Percentiles rank a stretch among this genome's conserved stretches.
Conservation (phyloP, 1,140 invertebrate species). For the Nasonia giraulti region DNA sequence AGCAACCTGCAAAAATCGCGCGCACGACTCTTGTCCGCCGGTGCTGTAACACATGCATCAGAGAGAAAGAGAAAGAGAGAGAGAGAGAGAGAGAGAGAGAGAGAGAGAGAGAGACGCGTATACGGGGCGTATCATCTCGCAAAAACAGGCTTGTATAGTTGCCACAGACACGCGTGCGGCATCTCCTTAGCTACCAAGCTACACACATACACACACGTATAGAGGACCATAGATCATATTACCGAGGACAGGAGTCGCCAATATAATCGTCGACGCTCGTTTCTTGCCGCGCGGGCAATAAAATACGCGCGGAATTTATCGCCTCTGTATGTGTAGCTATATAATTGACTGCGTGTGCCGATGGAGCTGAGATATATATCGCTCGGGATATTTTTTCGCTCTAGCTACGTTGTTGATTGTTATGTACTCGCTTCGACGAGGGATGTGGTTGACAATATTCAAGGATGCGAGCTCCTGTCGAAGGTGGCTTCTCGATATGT, state of each 20-base stretch:
- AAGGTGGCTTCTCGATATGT: too few relatives aligned
- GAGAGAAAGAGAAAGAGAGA: too few relatives aligned
- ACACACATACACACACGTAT: too few relatives aligned
- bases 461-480: too few relatives aligned
- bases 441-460: too few relatives aligned
- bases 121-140: not conserved
- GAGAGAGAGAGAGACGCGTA: not conserved
- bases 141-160: not conserved
- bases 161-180: too few relatives aligned
- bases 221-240: not conserved
- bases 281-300: not conserved
- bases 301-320: not conserved
- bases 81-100: not conserved
- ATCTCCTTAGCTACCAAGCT: not conserved
- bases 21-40: not conserved
- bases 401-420: too few relatives aligned
- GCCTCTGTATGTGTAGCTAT: too few relatives aligned
- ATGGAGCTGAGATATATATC: not conserved
- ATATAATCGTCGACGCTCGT: not conserved
- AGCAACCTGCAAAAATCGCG: not conserved
- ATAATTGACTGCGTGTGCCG: too few relatives aligned
- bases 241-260: not conserved
- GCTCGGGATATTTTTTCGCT: too few relatives aligned
- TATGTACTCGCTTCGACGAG: too few relatives aligned
- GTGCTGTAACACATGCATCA: not conserved